Percentiles rank a stretch among this genome's conserved stretches.
These are phyloP conservation scores for Nasonia oneida DNA, from an alignment of 2,888 invertebrate genomes.

Conservation along the genomic window DNA sequence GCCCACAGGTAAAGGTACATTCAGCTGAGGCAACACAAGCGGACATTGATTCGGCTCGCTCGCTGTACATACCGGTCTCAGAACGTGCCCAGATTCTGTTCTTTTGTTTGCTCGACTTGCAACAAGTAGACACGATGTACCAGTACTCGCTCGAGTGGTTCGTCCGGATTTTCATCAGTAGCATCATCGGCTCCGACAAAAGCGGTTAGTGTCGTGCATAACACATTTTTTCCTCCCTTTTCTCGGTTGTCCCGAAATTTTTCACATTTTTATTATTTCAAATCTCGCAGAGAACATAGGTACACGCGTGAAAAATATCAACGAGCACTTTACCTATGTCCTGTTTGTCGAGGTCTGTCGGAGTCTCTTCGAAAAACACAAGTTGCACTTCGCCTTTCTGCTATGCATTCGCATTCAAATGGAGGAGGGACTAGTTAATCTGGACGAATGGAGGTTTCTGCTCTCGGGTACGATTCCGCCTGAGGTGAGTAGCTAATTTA, in stretches of 20 bases:
- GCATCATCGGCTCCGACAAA: constrained; percentile 86
- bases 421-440: constrained; percentile 82
- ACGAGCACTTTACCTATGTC: constrained; percentile 90
- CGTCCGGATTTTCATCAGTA: constrained; percentile 87
- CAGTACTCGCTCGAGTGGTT: constrained; percentile 97
- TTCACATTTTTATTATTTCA: too few relatives aligned
- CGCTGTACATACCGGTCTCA: constrained; percentile 92
- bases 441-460: constrained; percentile 87
- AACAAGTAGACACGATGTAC: constrained; percentile 96
- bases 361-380: constrained; percentile 94
- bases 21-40: constrained; percentile 90
- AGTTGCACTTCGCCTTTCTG: constrained; percentile 91
- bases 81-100: constrained; percentile 92
- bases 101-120: constrained; percentile 92
- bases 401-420: constrained; percentile 86
- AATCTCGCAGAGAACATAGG: constrained; percentile 40
- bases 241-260: neutral
- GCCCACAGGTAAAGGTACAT: constrained; percentile 85
- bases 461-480: constrained; percentile 86
- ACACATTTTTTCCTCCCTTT: neutral
- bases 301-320: constrained; percentile 84
- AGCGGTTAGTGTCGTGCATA: constrained; percentile 79
- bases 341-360: constrained; percentile 93
- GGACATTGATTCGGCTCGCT: constrained; percentile 90
- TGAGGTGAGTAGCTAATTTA: constrained; percentile 2